Evolutionary conservation across 2,888 invertebrate species (phyloP), one percentile per base, ranked within the genome.

Genomic region (Andrena chrysosceles): DNA sequence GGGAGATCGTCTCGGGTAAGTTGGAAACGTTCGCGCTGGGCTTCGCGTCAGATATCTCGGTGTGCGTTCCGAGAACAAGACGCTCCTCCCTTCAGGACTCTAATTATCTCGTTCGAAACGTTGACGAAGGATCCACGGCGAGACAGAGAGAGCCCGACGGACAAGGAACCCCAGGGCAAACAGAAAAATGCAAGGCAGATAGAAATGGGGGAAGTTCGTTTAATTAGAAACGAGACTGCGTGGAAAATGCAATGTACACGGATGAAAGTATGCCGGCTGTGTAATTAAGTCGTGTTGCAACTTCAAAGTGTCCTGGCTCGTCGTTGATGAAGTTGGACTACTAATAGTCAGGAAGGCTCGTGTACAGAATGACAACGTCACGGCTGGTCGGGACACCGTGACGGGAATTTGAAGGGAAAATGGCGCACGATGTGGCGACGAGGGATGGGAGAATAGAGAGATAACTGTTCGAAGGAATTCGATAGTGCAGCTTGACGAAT

Each of bases 151-250:
- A 52, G 4, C 42, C 2, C 4, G 13, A 31, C 31, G 42, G 31
- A 33, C 59, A 31, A 20, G 26, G 35, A 60, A 68, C n/a, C 13
- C n/a, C 10, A 10, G 54, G 20, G 1, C n/a, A 35, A 35, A 16
- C 7, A 6, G 20, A 59, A 33, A 59, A 23, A 56, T 16, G 13
- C 26, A 59, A 59, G 59, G 10, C 33, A 26, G n/a, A 35, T 13
- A 31, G 54, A 26, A n/a, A 52, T 35, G 35, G 72, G 33, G 35
- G 35, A n/a, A 23, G 42, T 16, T 26, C 52, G 66, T 73, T 73
- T 73, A 73, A 73, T 73, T 73, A 64, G 66, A 73, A 56, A 66
- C 66, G 56, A n/a, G 64, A 56, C 29, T 54, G 6, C 54, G 64
- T 48, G 29, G 35, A 29, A 56, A 52, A 54, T 10, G 52, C 31